These are phyloP conservation scores for Planiliza haematocheilus DNA, from an alignment of 2,113 vertebrate genomes.

Conservation along the genomic window DNA sequence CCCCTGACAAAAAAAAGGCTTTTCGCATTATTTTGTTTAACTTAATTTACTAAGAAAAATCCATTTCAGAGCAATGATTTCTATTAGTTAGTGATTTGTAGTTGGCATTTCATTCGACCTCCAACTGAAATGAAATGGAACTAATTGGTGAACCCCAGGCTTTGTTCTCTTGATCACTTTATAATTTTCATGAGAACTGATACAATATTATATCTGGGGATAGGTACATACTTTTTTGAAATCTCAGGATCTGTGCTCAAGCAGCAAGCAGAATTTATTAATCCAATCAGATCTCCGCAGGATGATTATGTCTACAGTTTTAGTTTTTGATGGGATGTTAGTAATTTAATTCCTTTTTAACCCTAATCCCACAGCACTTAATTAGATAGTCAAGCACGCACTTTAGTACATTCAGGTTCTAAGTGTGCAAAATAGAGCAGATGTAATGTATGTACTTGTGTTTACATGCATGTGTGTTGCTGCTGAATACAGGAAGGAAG, in stretches of 20 bases:
- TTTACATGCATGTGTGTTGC: slow-evolving; percentile 80
- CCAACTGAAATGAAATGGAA: slow-evolving; percentile 61
- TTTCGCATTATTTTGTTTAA: slow-evolving; percentile 28
- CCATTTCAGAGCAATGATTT: slow-evolving; percentile 42
- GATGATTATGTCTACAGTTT: slow-evolving; percentile 55
- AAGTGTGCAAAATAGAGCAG: slow-evolving; percentile 78
- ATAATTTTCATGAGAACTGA: slow-evolving; percentile 45
- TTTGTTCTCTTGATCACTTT: slow-evolving; percentile 51
- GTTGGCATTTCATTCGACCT: slow-evolving; percentile 49
- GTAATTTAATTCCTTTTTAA: slow-evolving; percentile 67
- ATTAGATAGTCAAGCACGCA: slow-evolving; percentile 89
- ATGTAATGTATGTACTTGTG: slow-evolving; percentile 81
- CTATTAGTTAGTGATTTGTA: slow-evolving; percentile 26
- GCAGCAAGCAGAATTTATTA: slow-evolving; percentile 67
- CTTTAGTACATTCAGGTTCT: slow-evolving; percentile 89
- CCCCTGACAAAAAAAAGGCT: slow-evolving; percentile 32
- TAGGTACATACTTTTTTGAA: slow-evolving; percentile 69
- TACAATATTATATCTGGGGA: slow-evolving; percentile 45
- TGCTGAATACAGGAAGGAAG: slow-evolving; percentile 76
- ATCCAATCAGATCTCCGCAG: slow-evolving; percentile 76
- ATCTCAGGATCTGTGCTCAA: slow-evolving; percentile 79
- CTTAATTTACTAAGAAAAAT: slow-evolving; percentile 38
- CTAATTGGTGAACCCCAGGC: slow-evolving; percentile 40
- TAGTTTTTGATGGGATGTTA: slow-evolving; percentile 71
- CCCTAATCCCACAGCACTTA: slow-evolving; percentile 94